Percentiles rank a stretch among this genome's conserved stretches.
phyloP scores from a whole-genome alignment of 2,113 vertebrate genomes.

The Turdus rufiventris region DNA sequence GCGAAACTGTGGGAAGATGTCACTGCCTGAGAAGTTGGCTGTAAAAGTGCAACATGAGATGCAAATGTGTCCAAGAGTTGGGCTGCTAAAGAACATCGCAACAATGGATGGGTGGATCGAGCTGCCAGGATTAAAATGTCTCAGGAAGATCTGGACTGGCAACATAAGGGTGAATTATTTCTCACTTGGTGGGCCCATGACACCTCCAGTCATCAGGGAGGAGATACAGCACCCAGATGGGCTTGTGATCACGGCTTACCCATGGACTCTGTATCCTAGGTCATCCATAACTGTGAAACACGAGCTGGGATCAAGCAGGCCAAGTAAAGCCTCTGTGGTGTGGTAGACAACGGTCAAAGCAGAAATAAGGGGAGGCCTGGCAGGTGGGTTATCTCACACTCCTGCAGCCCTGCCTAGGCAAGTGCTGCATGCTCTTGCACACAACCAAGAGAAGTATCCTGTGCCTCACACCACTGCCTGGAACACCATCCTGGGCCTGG shows the following conservation, averaged over 20 bases:
- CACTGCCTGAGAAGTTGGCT: background rate
- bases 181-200: background rate
- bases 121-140: background rate
- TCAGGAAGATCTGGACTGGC: background rate
- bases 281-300: background rate
- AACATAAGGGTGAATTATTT: background rate
- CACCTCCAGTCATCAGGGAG: background rate
- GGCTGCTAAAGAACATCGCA: background rate
- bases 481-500: background rate
- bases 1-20: background rate
- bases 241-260: background rate
- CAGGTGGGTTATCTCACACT: background rate
- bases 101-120: fast-evolving
- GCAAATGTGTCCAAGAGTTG: no score
- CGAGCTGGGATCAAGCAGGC: background rate
- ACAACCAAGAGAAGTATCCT: background rate
- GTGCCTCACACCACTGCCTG: background rate
- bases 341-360: fast-evolving
- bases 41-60: background rate
- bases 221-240: background rate
- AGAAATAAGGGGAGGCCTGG: background rate
- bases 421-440: background rate
- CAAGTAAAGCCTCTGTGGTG: background rate
- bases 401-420: background rate
- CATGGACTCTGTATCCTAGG: background rate